Evolutionary conservation across 2,797 vertebrate species (phyloP).

Genomic region (Xerus rutilus): DNA sequence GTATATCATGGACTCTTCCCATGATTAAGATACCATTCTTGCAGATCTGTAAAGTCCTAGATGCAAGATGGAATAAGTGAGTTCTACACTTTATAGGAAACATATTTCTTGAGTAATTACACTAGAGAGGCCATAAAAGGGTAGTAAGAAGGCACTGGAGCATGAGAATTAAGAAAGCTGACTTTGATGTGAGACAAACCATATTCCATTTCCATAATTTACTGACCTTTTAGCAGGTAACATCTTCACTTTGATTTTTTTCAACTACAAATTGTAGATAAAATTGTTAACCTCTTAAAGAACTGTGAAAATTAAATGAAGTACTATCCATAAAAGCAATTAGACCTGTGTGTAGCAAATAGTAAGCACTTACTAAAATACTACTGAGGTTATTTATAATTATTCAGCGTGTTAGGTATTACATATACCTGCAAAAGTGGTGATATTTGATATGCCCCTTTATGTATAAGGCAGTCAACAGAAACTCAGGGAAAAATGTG

Average conservation of each 20-base stretch:
- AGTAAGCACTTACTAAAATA: conserved; percentile 49
- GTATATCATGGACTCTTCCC: background rate
- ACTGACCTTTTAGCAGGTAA: conserved; percentile 36
- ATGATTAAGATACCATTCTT: background rate
- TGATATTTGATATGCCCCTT: background rate
- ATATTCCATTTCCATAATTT: conserved; percentile 31
- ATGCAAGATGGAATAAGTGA: background rate
- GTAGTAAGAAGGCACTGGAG: background rate
- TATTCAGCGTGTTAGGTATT: conserved; percentile 7
- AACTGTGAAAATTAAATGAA: too few relatives aligned
- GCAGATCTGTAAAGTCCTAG: background rate
- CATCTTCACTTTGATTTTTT: background rate
- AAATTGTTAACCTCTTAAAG: conserved; percentile 3
- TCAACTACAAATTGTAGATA: background rate
- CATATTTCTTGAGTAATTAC: conserved; percentile 26
- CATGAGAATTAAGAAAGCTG: background rate
- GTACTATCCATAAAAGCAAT: background rate
- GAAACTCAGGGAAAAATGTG: too few relatives aligned
- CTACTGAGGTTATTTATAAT: background rate
- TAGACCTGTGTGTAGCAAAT: background rate
- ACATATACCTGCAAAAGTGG: background rate
- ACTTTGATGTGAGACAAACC: background rate
- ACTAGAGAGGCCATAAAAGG: background rate
- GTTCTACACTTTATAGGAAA: conserved; percentile 3
- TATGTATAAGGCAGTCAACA: background rate